Evolutionary conservation across 2,888 invertebrate species (phyloP).

Genomic region (Diachrysia chrysitis): DNA sequence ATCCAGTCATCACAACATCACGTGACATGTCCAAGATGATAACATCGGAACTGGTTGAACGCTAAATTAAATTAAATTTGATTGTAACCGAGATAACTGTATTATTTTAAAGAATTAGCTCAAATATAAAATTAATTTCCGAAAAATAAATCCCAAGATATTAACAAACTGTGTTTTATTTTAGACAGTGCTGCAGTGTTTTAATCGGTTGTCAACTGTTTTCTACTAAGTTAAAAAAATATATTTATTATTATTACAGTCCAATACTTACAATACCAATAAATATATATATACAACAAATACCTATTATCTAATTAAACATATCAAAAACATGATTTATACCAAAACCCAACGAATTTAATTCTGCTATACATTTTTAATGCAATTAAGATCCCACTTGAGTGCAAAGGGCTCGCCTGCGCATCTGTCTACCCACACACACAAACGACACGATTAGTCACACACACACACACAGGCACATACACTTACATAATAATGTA

Average conservation of each 20-base stretch:
- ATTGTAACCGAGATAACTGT: background rate
- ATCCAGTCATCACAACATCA: background rate
- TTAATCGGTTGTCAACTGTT: too few relatives aligned
- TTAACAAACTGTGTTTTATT: too few relatives aligned
- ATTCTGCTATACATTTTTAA: constrained; percentile 59
- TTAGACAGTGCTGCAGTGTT: too few relatives aligned
- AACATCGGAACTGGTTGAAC: background rate
- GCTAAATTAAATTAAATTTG: background rate
- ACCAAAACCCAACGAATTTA: constrained; percentile 47
- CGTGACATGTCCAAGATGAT: background rate
- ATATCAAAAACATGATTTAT: constrained; percentile 37
- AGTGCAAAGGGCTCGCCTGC: constrained; percentile 59
- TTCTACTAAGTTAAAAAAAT: too few relatives aligned
- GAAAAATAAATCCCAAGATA: too few relatives aligned
- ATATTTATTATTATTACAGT: too few relatives aligned
- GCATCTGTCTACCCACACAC: constrained; percentile 67
- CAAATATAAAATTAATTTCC: background rate
- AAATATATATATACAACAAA: too few relatives aligned
- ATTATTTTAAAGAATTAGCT: background rate
- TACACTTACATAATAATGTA: background rate
- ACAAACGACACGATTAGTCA: constrained; percentile 28
- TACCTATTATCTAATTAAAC: constrained; percentile 14
- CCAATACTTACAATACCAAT: too few relatives aligned
- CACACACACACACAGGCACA: constrained; percentile 11
- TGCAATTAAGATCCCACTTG: constrained; percentile 67